A percentile compares a stretch with the other conserved stretches of the same genome.
Conservation (phyloP, 2,113 vertebrate species). For the Xenus cinereus region DNA sequence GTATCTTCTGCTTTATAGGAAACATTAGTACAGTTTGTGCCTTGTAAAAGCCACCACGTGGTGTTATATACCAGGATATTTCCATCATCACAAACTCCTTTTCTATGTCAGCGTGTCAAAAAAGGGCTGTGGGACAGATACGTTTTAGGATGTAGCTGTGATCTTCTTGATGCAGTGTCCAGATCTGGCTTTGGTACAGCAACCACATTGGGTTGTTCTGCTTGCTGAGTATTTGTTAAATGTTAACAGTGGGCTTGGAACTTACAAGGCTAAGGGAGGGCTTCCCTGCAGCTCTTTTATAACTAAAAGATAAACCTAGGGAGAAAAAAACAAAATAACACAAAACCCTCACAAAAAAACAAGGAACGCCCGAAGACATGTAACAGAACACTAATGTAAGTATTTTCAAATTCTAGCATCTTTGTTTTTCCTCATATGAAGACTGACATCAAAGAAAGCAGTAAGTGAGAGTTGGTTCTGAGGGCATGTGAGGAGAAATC, state of each 20-base stretch:
- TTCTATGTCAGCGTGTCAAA: neutral
- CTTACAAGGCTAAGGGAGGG: neutral
- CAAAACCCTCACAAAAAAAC: slow-evolving; percentile 12
- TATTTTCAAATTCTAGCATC: slow-evolving; percentile 24
- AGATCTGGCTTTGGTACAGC: neutral
- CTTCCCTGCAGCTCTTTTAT: neutral
- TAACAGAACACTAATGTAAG: slow-evolving; percentile 34
- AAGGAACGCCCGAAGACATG: slow-evolving; percentile 20
- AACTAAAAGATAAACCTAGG: slow-evolving; percentile 7
- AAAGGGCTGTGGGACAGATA: neutral
- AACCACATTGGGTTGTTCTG: neutral
- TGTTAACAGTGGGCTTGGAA: slow-evolving; percentile 10
- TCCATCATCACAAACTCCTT: neutral
- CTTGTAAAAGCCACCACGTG: neutral
- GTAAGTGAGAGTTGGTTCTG: neutral
- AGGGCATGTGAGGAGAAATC: neutral
- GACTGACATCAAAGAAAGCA: slow-evolving; percentile 20
- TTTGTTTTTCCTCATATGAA: neutral
- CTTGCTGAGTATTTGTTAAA: slow-evolving; percentile 37
- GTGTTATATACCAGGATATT: neutral
- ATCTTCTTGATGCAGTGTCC: neutral
- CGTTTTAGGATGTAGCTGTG: neutral
- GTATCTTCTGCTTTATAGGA: neutral
- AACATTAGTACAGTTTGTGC: neutral
- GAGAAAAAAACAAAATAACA: slow-evolving; percentile 19